A percentile compares a stretch with the other conserved stretches of the same genome.
These are phyloP conservation scores for Papio anubis DNA, from an alignment of 2,113 vertebrate species.

Conservation along the genomic window DNA sequence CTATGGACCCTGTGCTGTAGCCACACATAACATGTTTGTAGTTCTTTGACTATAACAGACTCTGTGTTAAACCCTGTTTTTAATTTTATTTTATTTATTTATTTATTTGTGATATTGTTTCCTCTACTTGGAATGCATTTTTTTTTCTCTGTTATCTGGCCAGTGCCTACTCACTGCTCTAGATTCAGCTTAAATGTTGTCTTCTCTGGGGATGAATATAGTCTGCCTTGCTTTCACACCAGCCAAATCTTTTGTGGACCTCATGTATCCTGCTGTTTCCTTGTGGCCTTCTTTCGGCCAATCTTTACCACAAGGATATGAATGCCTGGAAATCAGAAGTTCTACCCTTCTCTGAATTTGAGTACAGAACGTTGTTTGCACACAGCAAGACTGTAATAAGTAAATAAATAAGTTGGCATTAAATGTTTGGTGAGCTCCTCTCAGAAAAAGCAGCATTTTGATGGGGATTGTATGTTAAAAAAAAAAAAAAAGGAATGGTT, in stretches of 20 bases:
- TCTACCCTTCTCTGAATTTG: not conserved
- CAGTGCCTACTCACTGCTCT: not conserved
- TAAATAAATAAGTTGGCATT: not conserved
- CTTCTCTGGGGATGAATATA: not conserved
- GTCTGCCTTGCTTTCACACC: not conserved
- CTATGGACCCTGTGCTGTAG: accelerated
- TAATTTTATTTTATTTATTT: too few relatives aligned
- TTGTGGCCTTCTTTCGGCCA: not conserved
- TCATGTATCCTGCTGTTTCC: not conserved
- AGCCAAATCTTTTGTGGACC: not conserved
- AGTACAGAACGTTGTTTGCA: not conserved
- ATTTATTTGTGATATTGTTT: not conserved
- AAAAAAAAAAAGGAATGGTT: not conserved
- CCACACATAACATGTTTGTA: not conserved
- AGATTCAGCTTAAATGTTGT: not conserved
- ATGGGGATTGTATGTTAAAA: not conserved
- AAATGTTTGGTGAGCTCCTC: not conserved
- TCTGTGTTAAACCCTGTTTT: not conserved
- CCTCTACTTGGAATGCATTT: not conserved
- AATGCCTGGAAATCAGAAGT: not conserved
- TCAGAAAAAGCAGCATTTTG: not conserved
- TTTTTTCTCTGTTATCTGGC: too few relatives aligned
- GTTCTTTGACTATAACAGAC: not conserved
- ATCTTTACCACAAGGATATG: not conserved
- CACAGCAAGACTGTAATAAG: not conserved